Evolutionary conservation across 2,888 invertebrate genomes (phyloP), one percentile per base, ranked within the genome.

Genomic region (Leptopilina myrica): DNA sequence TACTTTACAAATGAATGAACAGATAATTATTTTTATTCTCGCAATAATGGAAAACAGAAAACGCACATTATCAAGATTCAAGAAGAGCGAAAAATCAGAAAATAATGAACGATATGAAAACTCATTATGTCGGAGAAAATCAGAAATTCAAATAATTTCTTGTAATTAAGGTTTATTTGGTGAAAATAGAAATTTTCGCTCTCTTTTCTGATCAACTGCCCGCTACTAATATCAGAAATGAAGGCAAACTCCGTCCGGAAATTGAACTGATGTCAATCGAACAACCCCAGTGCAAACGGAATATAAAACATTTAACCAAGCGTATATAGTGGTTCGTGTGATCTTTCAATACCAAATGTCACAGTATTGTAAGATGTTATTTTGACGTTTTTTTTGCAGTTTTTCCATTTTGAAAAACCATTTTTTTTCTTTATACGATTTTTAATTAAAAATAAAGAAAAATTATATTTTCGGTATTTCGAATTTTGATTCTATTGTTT

Each of bases 91-190:
- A 82, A 82, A 77, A 84, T 85, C 78, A 77, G 75, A 62, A 79
- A 77, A 78, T 78, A 84, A 85, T 77, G 80, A 83, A 81, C 78
- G 43, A 76, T 81, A 79, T 43, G 43, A 76, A 78, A 83, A 81
- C 78, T 85, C 53, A 53, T 20, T 33, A 33, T 33, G 33, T 5
- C 49, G 20, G 1, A n/a, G 56, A 73, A 56, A 73, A 33, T 33
- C 33, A 33, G 33, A 33, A 33, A 43, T 9, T 73, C 33, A 53
- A 56, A 33, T n/a, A 49, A n/a, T 33, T 14, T 40, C 8, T 3
- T 56, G 56, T 56, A 33, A 53, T 73, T 73, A 15, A 11, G 15
- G 11, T 49, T 53, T n/a, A 26, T 26, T 33, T 73, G 33, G 49
- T 56, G 56, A 33, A 56, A 73, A 73, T n/a, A 33, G 49, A 73